phyloP scores from a whole-genome alignment of 2,113 vertebrate species.

The Cricetomys ansorgei region DNA sequence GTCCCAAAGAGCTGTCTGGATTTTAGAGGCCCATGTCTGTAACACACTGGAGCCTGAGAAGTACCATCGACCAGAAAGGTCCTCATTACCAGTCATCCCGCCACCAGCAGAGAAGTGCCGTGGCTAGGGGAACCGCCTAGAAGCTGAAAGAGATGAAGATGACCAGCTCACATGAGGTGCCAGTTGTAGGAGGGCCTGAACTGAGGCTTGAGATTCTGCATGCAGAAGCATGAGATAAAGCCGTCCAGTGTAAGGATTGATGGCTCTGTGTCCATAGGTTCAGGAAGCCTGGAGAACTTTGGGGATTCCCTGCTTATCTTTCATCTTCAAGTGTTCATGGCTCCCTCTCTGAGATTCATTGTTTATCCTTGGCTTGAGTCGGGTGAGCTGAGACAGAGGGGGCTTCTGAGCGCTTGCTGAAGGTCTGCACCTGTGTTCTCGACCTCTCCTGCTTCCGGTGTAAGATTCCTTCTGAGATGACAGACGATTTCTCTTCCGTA shows the following conservation, averaged over 20 bases:
- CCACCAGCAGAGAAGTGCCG: too few relatives aligned
- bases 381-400: not conserved
- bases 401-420: fast-evolving
- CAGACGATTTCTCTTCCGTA: not conserved
- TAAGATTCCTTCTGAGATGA: not conserved
- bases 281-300: not conserved
- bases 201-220: not conserved
- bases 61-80: not conserved
- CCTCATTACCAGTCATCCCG: not conserved
- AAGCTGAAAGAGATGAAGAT: not conserved
- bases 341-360: not conserved
- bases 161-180: not conserved
- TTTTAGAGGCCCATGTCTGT: not conserved
- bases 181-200: fast-evolving
- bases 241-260: not conserved
- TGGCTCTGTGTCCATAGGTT: not conserved
- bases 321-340: not conserved
- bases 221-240: not conserved
- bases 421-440: not conserved
- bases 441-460: not conserved
- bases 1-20: not conserved
- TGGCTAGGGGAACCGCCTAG: too few relatives aligned
- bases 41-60: not conserved
- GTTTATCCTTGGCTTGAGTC: not conserved
- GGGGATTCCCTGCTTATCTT: not conserved